These are phyloP conservation scores for Ligdia adustata DNA, from an alignment of 2,888 invertebrate species.

Conservation along the genomic window DNA sequence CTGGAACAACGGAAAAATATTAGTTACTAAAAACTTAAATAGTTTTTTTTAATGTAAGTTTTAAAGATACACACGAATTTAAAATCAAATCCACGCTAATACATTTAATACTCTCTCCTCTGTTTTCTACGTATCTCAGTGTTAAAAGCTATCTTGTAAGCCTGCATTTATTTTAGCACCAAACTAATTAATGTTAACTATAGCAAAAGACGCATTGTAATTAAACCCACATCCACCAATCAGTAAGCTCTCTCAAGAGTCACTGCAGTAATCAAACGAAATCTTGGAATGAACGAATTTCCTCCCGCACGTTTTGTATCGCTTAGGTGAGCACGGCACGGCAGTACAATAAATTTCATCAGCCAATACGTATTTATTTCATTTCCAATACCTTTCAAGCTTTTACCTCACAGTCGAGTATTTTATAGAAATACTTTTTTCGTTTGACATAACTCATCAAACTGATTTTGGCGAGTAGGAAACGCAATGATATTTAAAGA, in stretches of 20 bases:
- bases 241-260: conserved; percentile 1
- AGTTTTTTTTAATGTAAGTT: too few species aligned
- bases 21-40: too few species aligned
- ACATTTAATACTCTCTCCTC: too few species aligned
- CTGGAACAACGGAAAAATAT: too few species aligned
- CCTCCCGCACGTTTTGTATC: conserved; percentile 12
- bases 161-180: not conserved
- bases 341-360: conserved; percentile 22
- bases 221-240: not conserved
- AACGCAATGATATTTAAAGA: conserved; percentile 35
- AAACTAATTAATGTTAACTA: not conserved
- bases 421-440: conserved; percentile 8
- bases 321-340: conserved; percentile 3
- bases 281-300: conserved; percentile 2
- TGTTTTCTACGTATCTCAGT: too few species aligned
- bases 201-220: not conserved
- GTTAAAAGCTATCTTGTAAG: too few species aligned
- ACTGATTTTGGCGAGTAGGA: conserved; percentile 13
- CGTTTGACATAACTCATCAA: conserved; percentile 19
- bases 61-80: too few species aligned
- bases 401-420: conserved; percentile 14
- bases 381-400: conserved; percentile 17
- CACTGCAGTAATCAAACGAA: conserved; percentile 13
- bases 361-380: conserved; percentile 19
- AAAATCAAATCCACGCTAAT: too few species aligned